These are phyloP conservation scores for Eulemur coronatus DNA, from an alignment of 2,797 vertebrate species.

Conservation along the genomic window DNA sequence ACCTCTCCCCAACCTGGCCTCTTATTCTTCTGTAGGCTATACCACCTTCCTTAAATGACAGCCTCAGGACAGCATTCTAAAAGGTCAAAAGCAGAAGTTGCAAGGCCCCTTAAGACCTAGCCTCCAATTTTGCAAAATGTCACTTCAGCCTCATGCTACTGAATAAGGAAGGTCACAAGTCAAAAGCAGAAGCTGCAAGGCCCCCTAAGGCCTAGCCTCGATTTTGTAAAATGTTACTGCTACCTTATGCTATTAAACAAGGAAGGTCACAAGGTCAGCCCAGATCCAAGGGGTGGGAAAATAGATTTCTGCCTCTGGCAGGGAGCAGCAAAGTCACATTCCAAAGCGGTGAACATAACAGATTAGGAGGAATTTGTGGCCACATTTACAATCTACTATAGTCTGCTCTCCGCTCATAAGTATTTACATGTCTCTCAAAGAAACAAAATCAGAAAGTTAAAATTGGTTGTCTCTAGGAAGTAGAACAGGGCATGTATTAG, in stretches of 20 bases:
- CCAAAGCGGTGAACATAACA: not conserved
- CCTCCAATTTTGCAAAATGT: not conserved
- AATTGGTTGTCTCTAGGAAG: not conserved
- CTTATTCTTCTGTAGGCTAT: not conserved
- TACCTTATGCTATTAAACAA: not conserved
- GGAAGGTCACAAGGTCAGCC: not conserved
- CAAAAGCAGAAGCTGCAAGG: not conserved
- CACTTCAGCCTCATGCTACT: not conserved
- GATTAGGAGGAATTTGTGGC: not conserved
- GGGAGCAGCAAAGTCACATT: not conserved
- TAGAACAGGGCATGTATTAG: not conserved
- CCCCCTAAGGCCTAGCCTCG: not conserved
- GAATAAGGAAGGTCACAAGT: not conserved
- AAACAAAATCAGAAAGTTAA: not conserved
- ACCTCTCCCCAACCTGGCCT: accelerated
- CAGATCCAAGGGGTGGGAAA: not conserved
- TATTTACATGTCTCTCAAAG: not conserved
- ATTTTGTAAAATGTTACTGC: not conserved
- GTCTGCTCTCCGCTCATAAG: not conserved
- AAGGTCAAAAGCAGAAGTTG: not conserved
- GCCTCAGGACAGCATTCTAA: not conserved
- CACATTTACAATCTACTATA: not conserved
- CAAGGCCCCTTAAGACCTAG: not conserved
- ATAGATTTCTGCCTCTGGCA: not conserved
- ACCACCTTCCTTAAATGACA: not conserved